phyloP scores from a whole-genome alignment of 2,888 invertebrate genomes.

The Amiota minor region DNA sequence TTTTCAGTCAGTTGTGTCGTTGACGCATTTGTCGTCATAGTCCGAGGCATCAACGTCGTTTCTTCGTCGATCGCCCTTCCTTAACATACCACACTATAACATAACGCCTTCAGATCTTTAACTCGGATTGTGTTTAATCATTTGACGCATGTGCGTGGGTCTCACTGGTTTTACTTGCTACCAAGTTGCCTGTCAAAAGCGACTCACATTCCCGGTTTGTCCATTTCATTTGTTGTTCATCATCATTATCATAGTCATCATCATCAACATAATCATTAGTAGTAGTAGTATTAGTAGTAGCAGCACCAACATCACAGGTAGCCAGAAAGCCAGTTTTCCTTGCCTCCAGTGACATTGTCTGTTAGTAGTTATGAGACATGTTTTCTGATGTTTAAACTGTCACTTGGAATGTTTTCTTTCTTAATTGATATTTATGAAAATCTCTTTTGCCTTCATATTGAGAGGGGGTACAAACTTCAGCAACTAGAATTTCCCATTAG shows the following conservation, averaged over 20 bases:
- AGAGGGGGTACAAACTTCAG: too few relatives aligned
- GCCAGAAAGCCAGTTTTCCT: slow-evolving; percentile 20
- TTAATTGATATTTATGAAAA: slow-evolving; percentile 65
- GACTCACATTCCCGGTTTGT: neutral
- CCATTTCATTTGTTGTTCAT: neutral
- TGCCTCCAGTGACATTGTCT: slow-evolving; percentile 18
- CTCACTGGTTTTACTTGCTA: slow-evolving; percentile 20
- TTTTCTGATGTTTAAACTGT: slow-evolving; percentile 44
- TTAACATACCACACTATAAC: neutral
- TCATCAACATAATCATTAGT: too few relatives aligned
- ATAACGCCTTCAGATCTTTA: neutral
- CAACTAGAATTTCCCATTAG: too few relatives aligned
- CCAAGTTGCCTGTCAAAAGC: neutral
- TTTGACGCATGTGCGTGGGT: slow-evolving; percentile 25
- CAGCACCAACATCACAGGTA: neutral
- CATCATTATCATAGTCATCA: slow-evolving; percentile 10
- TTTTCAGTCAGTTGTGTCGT: slow-evolving; percentile 15
- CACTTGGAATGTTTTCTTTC: slow-evolving; percentile 55
- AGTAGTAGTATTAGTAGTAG: neutral
- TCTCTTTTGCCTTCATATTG: slow-evolving; percentile 39
- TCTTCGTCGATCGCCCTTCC: neutral
- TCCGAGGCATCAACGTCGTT: neutral
- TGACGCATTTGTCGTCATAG: slow-evolving; percentile 19
- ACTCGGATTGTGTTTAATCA: slow-evolving; percentile 18
- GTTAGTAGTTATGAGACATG: slow-evolving; percentile 29